These are phyloP conservation scores for Paralvinella palmiformis DNA, from an alignment of 1,140 invertebrate species.

Conservation along the genomic window DNA sequence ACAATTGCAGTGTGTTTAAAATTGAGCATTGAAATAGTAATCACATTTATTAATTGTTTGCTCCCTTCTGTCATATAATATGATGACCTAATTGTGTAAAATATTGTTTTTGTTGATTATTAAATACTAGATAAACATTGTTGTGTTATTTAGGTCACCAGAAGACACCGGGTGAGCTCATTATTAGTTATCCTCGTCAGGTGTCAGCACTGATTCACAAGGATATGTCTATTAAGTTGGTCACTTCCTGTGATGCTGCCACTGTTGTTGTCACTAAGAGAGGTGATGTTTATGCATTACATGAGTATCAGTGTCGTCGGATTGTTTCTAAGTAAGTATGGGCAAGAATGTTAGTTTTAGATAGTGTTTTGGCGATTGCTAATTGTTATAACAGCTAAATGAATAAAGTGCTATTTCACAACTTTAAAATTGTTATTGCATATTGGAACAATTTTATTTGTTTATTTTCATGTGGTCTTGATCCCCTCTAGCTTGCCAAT, in stretches of 20 bases:
- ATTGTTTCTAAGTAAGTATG: constrained; percentile 58
- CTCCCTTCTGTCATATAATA: neutral
- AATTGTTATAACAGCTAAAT: no score
- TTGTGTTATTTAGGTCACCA: constrained; percentile 35
- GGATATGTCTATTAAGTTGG: constrained; percentile 45
- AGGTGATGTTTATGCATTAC: constrained; percentile 65
- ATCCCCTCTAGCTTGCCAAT: no score
- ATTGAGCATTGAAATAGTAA: no score
- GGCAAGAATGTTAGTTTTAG: no score
- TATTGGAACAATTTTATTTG: no score
- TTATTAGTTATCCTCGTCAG: constrained; percentile 32
- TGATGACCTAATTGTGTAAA: neutral
- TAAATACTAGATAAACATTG: constrained; percentile 5
- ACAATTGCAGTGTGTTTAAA: no score
- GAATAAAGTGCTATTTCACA: no score
- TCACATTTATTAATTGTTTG: neutral
- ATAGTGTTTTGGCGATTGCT: no score
- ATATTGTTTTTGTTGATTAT: neutral
- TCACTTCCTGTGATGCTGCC: constrained; percentile 62
- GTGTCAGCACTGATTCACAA: constrained; percentile 48
- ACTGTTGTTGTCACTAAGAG: constrained; percentile 60
- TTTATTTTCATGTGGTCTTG: no score
- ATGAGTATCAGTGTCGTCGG: constrained; percentile 60
- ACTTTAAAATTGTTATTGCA: no score
- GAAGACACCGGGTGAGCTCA: constrained; percentile 39